Conservation (phyloP, 2,797 vertebrate species). For the Hylomyscus alleni region DNA sequence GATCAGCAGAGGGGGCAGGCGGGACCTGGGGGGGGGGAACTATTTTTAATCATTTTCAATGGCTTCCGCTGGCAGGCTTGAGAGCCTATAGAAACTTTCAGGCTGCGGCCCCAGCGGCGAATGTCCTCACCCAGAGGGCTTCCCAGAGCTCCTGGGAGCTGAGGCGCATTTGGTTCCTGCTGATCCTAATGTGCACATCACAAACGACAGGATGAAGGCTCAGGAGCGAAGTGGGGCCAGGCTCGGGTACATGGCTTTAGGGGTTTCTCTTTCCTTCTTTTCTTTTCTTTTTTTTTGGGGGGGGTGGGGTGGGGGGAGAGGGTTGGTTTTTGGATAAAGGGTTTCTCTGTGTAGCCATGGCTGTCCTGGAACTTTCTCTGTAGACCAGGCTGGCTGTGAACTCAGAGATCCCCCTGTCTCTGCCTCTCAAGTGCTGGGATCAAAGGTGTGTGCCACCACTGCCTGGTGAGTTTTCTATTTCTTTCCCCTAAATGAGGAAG, state of each 20-base stretch:
- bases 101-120: rapidly evolving
- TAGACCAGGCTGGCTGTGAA: background rate
- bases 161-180: background rate
- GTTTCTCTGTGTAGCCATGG: background rate
- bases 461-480: background rate
- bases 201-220: background rate
- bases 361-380: background rate
- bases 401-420: background rate
- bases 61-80: background rate
- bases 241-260: rapidly evolving
- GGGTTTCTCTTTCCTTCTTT: background rate
- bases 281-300: background rate
- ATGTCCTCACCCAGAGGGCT: background rate
- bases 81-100: background rate
- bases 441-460: background rate
- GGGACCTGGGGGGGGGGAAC: rapidly evolving
- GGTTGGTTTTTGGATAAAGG: background rate
- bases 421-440: background rate
- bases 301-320: no score
- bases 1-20: background rate
- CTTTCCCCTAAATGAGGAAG: background rate
- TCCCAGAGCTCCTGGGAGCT: background rate
- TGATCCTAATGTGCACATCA: no score
- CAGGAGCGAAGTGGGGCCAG: background rate
- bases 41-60: background rate